These are phyloP conservation scores for Myiothlypis coronata DNA, from an alignment of 2,797 vertebrate species.

Conservation along the genomic window DNA sequence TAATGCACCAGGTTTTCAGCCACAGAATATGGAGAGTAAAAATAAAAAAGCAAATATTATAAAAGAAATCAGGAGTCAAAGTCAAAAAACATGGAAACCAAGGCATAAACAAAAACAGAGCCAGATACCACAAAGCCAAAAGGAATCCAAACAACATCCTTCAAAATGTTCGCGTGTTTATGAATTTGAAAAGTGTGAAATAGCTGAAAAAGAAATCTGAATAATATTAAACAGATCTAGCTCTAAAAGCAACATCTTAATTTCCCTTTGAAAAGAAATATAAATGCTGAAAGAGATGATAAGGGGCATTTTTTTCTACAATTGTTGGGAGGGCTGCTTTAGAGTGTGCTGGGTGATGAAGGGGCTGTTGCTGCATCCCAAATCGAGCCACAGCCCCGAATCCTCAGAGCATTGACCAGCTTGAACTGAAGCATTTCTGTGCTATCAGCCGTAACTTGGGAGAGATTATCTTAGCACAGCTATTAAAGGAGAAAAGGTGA, in stretches of 20 bases:
- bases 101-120: conserved; percentile 32
- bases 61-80: conserved; percentile 28
- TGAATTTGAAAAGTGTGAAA: conserved; percentile 43
- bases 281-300: background rate
- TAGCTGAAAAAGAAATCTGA: conserved; percentile 9
- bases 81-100: conserved; percentile 3
- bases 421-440: background rate
- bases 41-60: background rate
- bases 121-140: conserved; percentile 29
- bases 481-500: background rate
- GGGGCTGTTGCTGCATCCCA: background rate
- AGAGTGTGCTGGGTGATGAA: background rate
- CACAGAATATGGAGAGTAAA: background rate
- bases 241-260: conserved; percentile 1
- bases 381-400: background rate
- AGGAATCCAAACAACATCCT: conserved; percentile 16
- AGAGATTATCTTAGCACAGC: background rate
- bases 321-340: background rate
- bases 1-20: background rate
- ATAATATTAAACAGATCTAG: background rate
- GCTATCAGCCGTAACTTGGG: background rate
- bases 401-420: background rate
- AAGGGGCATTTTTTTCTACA: background rate
- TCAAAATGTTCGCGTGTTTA: background rate
- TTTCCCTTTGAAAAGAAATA: conserved; percentile 21